These are phyloP conservation scores for Gadopsis bispinosus DNA, from an alignment of 2,797 vertebrate species.

Conservation along the genomic window DNA sequence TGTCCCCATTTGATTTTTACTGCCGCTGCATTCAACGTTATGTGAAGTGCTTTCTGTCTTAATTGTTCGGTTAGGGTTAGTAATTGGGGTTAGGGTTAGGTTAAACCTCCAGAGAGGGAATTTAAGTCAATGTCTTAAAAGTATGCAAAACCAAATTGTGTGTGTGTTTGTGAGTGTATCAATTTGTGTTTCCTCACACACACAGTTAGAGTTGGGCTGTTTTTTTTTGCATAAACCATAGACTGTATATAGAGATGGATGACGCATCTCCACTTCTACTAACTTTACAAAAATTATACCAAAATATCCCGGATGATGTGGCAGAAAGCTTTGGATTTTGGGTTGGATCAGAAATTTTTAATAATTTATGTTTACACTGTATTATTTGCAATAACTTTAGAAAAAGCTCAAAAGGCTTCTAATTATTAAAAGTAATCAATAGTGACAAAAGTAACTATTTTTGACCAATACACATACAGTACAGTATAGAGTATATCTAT, in stretches of 20 bases:
- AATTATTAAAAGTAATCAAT: neutral
- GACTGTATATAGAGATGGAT: too few relatives aligned
- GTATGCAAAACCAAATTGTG: conserved; percentile 7
- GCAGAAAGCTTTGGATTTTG: too few relatives aligned
- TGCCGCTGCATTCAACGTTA: conserved; percentile 22
- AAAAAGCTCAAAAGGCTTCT: neutral
- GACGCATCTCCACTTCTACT: too few relatives aligned
- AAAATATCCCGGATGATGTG: too few relatives aligned
- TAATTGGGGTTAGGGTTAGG: conserved; percentile 62
- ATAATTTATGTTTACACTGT: neutral
- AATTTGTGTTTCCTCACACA: neutral
- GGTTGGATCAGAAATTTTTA: too few relatives aligned
- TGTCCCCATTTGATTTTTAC: conserved; percentile 43
- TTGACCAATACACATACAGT: neutral
- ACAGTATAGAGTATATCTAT: neutral
- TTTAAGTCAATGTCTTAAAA: conserved; percentile 8
- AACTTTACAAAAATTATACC: too few relatives aligned
- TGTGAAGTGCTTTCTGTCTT: conserved; percentile 34
- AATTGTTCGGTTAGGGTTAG: conserved; percentile 50
- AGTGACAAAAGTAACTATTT: neutral
- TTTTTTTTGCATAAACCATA: too few relatives aligned
- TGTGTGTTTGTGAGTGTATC: neutral
- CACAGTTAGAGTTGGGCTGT: neutral
- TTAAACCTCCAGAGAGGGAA: conserved; percentile 30
- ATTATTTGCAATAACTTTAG: neutral